phyloP scores from a whole-genome alignment of 2,113 vertebrate species.

The Phoenicopterus ruber region DNA sequence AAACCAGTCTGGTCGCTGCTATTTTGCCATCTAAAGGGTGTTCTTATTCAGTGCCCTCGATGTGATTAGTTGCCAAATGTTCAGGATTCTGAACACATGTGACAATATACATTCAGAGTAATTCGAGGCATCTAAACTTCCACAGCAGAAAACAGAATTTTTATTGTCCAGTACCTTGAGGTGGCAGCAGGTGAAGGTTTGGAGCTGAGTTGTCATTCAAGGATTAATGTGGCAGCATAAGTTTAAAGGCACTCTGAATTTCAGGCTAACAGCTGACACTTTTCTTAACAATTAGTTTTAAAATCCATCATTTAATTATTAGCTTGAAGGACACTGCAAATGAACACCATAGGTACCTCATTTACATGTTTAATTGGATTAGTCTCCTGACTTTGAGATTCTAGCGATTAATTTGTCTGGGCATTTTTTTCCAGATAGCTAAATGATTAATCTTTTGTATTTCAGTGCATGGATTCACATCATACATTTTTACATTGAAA shows the following conservation, averaged over 20 bases:
- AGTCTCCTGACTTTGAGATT: constrained; percentile 67
- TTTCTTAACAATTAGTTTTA: constrained; percentile 65
- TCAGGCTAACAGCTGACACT: neutral
- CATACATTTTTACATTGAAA: constrained; percentile 36
- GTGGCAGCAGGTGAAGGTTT: neutral
- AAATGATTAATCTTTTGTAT: constrained; percentile 59
- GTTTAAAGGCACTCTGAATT: neutral
- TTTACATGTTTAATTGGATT: constrained; percentile 74
- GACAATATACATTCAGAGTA: neutral
- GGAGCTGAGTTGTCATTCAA: neutral
- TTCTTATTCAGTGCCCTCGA: neutral
- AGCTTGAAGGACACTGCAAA: constrained; percentile 63
- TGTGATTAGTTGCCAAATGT: neutral
- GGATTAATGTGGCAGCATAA: neutral
- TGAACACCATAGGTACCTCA: constrained; percentile 26
- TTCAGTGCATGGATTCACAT: constrained; percentile 13
- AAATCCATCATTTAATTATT: constrained; percentile 72
- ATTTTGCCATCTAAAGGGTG: neutral
- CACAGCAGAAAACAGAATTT: neutral
- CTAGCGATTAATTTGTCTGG: constrained; percentile 65
- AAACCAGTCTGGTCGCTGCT: neutral
- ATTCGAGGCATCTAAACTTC: neutral
- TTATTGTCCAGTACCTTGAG: neutral
- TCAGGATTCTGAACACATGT: neutral
- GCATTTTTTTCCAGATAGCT: constrained; percentile 30